Evolutionary conservation across 92 coral and sea anemone species (phyloP), one percentile per base, ranked within the genome.

Genomic region (Parazoanthus swiftii): DNA sequence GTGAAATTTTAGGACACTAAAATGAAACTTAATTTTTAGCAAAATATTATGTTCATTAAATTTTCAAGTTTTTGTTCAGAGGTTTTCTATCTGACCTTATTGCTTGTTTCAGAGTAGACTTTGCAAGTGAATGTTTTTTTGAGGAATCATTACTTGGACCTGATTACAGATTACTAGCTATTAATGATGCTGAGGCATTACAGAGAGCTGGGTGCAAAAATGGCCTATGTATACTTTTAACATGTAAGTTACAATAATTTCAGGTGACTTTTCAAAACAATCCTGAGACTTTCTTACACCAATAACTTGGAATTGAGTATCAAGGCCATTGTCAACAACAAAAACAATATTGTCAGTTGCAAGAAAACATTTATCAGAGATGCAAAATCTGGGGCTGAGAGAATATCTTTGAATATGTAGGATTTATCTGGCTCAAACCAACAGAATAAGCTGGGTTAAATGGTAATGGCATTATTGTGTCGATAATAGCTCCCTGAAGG

Each of bases 401-500:
- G 70, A 23, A 63, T 23, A 3, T 5, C 7, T 63, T 63, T 2
- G 70, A 63, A 6, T 18, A 63, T 63, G 2, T 18, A 63, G 26
- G n/a, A 20, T 20, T 23, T 29, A n/a, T 23, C 82, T 79, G 82
- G 66, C 51, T 79, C 59, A 79, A 46, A 46, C 67, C 48, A 44
- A 16, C 38, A 26, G 39, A 14, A 20, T 67, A 70, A 84, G 77
- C 20, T 70, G 37, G 46, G 43, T 23, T 42, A 29, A 25, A 84
- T 84, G 66, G 35, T 83, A 84, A 84, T 44, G 42, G 65, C 87
- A 68, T 44, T 48, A 84, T 84, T 84, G 65, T 84, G 79, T 84
- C 68, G 36, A 84, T 23, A 36, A 29, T 84, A 95, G 98, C 81
- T 84, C 66, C 93, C 96, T 74, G 96, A 93, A 44, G 92, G 91